A percentile compares a stretch with the other conserved stretches of the same genome.
These are phyloP conservation scores for Sarcophaga carnaria DNA, from an alignment of 2,888 invertebrate genomes.

Conservation along the genomic window DNA sequence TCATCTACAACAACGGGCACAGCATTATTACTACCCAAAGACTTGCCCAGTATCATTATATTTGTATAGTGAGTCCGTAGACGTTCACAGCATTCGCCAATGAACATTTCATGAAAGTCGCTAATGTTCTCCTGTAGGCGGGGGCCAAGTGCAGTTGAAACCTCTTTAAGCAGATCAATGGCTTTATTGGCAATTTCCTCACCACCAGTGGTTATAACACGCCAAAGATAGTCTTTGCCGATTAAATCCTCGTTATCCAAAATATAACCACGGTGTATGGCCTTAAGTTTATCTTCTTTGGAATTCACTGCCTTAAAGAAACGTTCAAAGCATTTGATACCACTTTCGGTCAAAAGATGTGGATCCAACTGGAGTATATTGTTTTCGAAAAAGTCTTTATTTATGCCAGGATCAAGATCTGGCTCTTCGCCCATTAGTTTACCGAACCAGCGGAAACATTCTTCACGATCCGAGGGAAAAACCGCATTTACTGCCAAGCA, in stretches of 20 bases:
- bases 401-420: conserved; percentile 97
- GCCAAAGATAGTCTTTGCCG: conserved; percentile 98
- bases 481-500: conserved; percentile 97
- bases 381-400: conserved; percentile 96
- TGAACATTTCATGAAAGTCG: conserved; percentile 95
- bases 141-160: conserved; percentile 96
- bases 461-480: conserved; percentile 95
- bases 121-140: conserved; percentile 89
- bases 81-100: conserved; percentile 95
- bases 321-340: conserved; percentile 93
- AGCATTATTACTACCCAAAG: conserved; percentile 70
- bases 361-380: conserved; percentile 97
- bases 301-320: conserved; percentile 91
- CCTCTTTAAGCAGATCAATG: conserved; percentile 94
- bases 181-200: conserved; percentile 97
- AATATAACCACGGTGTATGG: conserved; percentile 91
- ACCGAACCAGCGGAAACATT: conserved; percentile 99
- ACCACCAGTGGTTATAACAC: conserved; percentile 93
- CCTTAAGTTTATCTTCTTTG: conserved; percentile 95
- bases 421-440: conserved; percentile 98
- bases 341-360: conserved; percentile 94
- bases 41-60: conserved; percentile 83
- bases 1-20: conserved; percentile 61
- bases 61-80: conserved; percentile 93
- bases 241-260: conserved; percentile 97